Percentiles rank a stretch among this genome's conserved stretches.
Conservation (phyloP, 2,888 invertebrate species). For the Buathra laborator region DNA sequence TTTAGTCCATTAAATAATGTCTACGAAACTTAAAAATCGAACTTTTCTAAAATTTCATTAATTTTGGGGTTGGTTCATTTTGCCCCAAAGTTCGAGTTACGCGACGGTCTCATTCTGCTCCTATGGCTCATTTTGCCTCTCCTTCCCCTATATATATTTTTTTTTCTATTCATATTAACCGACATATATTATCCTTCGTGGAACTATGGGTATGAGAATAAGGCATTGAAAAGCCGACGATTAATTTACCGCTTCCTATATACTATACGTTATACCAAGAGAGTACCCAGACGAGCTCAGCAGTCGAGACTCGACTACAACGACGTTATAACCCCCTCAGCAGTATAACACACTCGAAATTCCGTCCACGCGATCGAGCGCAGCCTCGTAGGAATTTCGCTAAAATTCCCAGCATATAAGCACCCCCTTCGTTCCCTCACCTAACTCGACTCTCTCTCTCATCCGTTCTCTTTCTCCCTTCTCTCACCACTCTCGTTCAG, state of each 20-base stretch:
- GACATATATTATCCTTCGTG: neutral
- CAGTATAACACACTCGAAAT: conserved; percentile 72
- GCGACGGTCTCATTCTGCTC: neutral
- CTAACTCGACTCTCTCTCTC: neutral
- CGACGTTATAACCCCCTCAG: conserved; percentile 32
- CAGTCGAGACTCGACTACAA: conserved; percentile 16
- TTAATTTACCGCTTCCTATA: conserved; percentile 55
- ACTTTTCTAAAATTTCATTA: too few species aligned
- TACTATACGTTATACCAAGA: conserved; percentile 5
- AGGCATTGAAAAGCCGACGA: conserved; percentile 52
- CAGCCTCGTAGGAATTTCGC: conserved; percentile 77
- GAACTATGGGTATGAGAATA: conserved; percentile 1
- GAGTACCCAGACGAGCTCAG: neutral
- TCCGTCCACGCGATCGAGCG: conserved; percentile 71
- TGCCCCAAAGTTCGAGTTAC: neutral
- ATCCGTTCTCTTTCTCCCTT: conserved; percentile 33
- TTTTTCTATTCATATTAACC: conserved; percentile 8
- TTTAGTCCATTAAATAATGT: too few species aligned
- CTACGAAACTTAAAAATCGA: too few species aligned
- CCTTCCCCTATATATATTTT: neutral
- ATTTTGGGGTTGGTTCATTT: neutral
- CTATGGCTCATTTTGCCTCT: neutral
- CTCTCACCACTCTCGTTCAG: conserved; percentile 34
- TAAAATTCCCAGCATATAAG: conserved; percentile 78
- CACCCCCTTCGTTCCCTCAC: conserved; percentile 14